Evolutionary conservation across 1,140 invertebrate genomes (phyloP).

Genomic region (Temnothorax nylanderi): DNA sequence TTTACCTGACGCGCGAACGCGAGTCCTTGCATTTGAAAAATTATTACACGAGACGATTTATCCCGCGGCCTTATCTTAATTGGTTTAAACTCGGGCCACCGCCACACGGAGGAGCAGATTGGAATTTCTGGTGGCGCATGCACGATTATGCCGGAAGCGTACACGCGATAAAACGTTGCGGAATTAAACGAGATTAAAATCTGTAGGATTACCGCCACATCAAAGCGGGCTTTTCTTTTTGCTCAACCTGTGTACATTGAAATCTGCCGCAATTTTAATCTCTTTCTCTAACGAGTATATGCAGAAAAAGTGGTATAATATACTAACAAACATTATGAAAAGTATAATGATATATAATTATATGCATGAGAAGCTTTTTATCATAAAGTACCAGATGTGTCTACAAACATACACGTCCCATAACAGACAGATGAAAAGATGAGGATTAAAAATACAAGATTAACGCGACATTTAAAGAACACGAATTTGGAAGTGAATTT

Average conservation of each 20-base stretch:
- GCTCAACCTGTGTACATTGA: slow-evolving; percentile 32
- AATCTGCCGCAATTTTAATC: slow-evolving; percentile 55
- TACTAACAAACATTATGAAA: slow-evolving; percentile 17
- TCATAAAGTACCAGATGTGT: not conserved
- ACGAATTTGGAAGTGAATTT: not conserved
- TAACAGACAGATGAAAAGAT: slow-evolving; percentile 1
- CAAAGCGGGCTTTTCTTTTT: slow-evolving; percentile 47
- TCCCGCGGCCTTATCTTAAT: slow-evolving; percentile 53
- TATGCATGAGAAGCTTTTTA: not conserved
- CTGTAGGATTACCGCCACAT: slow-evolving; percentile 50
- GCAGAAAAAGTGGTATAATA: slow-evolving; percentile 11
- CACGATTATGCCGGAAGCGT: slow-evolving; percentile 59
- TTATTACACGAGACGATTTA: slow-evolving; percentile 51
- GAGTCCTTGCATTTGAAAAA: slow-evolving; percentile 33
- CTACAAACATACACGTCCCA: not conserved
- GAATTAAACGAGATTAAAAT: slow-evolving; percentile 63
- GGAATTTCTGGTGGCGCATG: slow-evolving; percentile 56
- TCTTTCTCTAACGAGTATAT: slow-evolving; percentile 20
- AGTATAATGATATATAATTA: slow-evolving; percentile 23
- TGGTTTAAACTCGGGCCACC: slow-evolving; percentile 44
- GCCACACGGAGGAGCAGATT: slow-evolving; percentile 43
- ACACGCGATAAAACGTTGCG: slow-evolving; percentile 54
- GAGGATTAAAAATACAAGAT: slow-evolving; percentile 9
- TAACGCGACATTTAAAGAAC: not conserved
- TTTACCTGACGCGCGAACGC: not conserved